phyloP scores from a whole-genome alignment of 1,140 invertebrate genomes.

The Drosophila paulistorum region DNA sequence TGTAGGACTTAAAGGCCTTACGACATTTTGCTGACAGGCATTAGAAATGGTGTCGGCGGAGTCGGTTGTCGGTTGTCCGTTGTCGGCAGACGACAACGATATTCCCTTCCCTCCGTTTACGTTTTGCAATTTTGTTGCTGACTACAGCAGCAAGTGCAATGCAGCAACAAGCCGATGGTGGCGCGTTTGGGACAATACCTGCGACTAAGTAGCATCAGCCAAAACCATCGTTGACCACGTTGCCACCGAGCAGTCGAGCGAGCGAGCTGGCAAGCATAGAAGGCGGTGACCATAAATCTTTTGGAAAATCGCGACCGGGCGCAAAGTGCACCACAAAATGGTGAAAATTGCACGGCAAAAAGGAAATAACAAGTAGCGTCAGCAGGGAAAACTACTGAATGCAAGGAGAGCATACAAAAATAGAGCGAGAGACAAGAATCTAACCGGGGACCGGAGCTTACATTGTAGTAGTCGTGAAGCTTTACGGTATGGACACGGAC shows the following conservation, averaged over 20 bases:
- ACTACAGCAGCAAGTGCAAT: constrained; percentile 39
- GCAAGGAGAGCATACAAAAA: constrained; percentile 22
- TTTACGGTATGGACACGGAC: constrained; percentile 15
- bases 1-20: constrained; percentile 42
- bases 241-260: neutral
- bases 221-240: constrained; percentile 4
- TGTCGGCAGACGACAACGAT: constrained; percentile 8
- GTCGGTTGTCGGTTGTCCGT: too few species aligned
- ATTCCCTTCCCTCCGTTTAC: neutral
- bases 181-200: constrained; percentile 22
- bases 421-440: constrained; percentile 46
- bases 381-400: constrained; percentile 3
- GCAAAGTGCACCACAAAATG: constrained; percentile 78
- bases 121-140: constrained; percentile 45
- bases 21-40: constrained; percentile 71
- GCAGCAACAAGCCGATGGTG: constrained; percentile 41
- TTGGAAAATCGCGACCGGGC: constrained; percentile 67
- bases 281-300: constrained; percentile 70
- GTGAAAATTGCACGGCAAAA: constrained; percentile 72
- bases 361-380: constrained; percentile 56
- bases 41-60: constrained; percentile 46
- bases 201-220: constrained; percentile 59
- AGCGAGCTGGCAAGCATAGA: constrained; percentile 19
- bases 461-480: constrained; percentile 35
- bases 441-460: constrained; percentile 47